Evolutionary conservation across 2,888 invertebrate species (phyloP), one percentile per base, ranked within the genome.

Genomic region (Anoplius nigerrimus): DNA sequence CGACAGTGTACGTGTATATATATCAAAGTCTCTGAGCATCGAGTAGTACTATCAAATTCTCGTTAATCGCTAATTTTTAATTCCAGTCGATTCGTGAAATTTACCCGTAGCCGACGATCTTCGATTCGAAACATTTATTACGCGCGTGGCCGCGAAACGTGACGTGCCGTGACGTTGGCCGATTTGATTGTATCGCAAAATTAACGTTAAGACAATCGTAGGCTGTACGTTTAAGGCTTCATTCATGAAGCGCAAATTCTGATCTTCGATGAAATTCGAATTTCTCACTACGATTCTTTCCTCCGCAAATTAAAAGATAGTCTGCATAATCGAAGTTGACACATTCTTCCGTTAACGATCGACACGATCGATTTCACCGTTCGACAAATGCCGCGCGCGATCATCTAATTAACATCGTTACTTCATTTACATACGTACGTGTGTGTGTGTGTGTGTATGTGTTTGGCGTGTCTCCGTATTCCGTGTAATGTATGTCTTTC

Each of bases 311-410:
- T n/a, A n/a, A n/a, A n/a, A n/a, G n/a, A n/a, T n/a, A 42, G 18
- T 2, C 22, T 22, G 2, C n/a, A n/a, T n/a, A n/a, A n/a, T n/a
- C n/a, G n/a, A n/a, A 20, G 52, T n/a, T 24, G 24, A 24, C 20
- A 8, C 52, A 53, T 27, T 52, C 46, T 27, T 43, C 18, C 51
- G 42, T 34, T 43, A 27, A 5, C 55, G 60, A 57, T 27, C 65
- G 59, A 52, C 43, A 43, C n/a, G 27, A 52, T 60, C 34, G 65
- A 66, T 52, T 69, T 34, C 6, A 34, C 8, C 4, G 34, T 34
- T 34, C 34, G 34, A 34, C 34, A 67, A 68, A 69, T 57, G 66
- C 71, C 76, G 72, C 76, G 74, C 69, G 69, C 72, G 71, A 75
- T 67, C 64, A 72, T 58, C 72, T 68, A 72, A 72, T 74, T 73